Conservation (phyloP, 2,113 vertebrate species). For the Gobiocypris rarus region DNA sequence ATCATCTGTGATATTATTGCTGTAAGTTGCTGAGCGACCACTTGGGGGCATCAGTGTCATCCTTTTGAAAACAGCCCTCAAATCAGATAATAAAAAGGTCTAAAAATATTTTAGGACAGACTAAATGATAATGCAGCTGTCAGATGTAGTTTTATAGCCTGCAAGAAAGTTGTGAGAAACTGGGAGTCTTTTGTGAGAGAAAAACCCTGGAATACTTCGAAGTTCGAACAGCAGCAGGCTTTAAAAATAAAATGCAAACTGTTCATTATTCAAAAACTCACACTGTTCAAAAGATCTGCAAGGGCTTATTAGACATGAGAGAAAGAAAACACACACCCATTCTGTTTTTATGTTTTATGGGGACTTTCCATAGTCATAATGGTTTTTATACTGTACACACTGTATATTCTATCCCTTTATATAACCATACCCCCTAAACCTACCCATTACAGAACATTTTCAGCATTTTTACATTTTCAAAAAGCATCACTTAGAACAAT, state of each 20-base stretch:
- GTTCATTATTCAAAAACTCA: conserved; percentile 6
- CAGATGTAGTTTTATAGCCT: not conserved
- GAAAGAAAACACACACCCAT: not conserved
- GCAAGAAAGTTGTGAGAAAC: not conserved
- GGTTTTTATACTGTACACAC: too few relatives aligned
- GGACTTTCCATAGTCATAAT: too few relatives aligned
- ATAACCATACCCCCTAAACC: too few relatives aligned
- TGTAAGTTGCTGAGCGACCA: not conserved
- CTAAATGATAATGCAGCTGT: conserved; percentile 2
- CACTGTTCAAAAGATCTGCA: conserved; percentile 8
- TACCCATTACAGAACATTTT: too few relatives aligned
- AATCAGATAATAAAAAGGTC: not conserved
- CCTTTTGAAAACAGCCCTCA: not conserved
- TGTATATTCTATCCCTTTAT: too few relatives aligned
- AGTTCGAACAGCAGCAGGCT: not conserved
- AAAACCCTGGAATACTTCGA: not conserved
- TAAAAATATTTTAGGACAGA: conserved; percentile 1
- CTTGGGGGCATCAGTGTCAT: conserved; percentile 23
- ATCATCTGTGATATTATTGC: not conserved
- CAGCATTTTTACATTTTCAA: too few relatives aligned
- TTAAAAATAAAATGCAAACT: conserved; percentile 22
- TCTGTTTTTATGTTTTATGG: too few relatives aligned
- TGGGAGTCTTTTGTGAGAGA: not conserved
- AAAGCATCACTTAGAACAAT: too few relatives aligned
- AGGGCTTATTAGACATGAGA: conserved; percentile 3